Conservation (phyloP, 2,797 vertebrate species). For the Leptodactylus fallax region DNA sequence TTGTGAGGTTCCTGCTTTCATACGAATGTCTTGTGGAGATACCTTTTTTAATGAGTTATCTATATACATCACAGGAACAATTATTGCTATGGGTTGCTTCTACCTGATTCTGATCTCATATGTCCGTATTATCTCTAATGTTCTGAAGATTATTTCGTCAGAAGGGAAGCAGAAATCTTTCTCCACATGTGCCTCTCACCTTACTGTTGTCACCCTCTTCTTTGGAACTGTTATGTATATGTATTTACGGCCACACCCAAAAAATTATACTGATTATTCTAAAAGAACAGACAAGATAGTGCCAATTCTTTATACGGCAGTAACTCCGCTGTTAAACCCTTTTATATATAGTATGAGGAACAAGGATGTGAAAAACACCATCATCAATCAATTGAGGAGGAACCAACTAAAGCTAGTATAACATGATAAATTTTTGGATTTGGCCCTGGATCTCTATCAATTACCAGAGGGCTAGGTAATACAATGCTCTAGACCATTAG, state of each 20-base stretch:
- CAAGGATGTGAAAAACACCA: slow-evolving; percentile 14
- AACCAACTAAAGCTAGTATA: neutral
- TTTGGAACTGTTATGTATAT: slow-evolving; percentile 27
- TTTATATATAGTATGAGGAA: slow-evolving; percentile 39
- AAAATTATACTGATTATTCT: neutral
- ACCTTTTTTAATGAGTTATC: slow-evolving; percentile 17
- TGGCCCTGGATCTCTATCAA: too few species aligned
- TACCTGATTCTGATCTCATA: slow-evolving; percentile 21
- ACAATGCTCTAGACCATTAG: too few species aligned
- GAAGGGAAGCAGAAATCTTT: slow-evolving; percentile 19
- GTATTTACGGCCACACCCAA: neutral
- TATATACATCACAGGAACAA: neutral
- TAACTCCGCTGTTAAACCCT: slow-evolving; percentile 40
- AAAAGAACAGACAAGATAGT: slow-evolving; percentile 10
- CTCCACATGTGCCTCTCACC: slow-evolving; percentile 40
- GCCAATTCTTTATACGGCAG: slow-evolving; percentile 23
- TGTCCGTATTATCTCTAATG: slow-evolving; percentile 27
- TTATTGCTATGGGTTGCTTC: neutral
- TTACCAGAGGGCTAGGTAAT: too few species aligned
- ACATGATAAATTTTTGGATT: too few species aligned
- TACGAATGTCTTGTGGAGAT: slow-evolving; percentile 34
- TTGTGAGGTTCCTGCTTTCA: slow-evolving; percentile 20
- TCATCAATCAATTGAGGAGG: neutral
- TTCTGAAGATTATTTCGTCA: slow-evolving; percentile 37
- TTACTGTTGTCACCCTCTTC: slow-evolving; percentile 12